Percentiles rank a stretch among this genome's conserved stretches.
Evolutionary conservation across 2,797 vertebrate species (phyloP).

Genomic region (Champsocephalus gunnari): DNA sequence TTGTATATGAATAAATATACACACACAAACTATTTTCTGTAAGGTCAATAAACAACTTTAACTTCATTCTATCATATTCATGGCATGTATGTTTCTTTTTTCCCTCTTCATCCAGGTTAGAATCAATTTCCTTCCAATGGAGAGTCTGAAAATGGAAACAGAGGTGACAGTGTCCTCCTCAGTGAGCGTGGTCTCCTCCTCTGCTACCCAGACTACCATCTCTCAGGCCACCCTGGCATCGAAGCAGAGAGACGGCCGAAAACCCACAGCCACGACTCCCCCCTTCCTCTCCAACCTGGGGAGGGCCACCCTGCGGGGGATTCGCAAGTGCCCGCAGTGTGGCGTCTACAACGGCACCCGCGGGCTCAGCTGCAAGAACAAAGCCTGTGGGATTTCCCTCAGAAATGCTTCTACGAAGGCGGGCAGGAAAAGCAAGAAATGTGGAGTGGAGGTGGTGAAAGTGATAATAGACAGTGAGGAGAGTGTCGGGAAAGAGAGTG

Average conservation of each 20-base stretch:
- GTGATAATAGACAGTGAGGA: conserved; percentile 85
- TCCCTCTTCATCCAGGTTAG: conserved; percentile 14
- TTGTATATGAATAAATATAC: no score
- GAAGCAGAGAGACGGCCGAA: conserved; percentile 77
- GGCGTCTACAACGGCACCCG: conserved; percentile 95
- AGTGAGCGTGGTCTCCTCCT: conserved; percentile 7
- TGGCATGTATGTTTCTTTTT: background rate
- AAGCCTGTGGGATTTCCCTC: conserved; percentile 91
- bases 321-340: conserved; percentile 92
- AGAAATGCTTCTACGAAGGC: conserved; percentile 80
- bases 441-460: conserved; percentile 85
- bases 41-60: no score
- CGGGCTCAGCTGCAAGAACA: conserved; percentile 96
- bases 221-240: conserved; percentile 47
- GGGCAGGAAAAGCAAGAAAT: conserved; percentile 75
- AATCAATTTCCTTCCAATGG: background rate
- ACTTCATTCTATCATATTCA: no score
- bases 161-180: conserved; percentile 58
- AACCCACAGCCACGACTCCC: conserved; percentile 76
- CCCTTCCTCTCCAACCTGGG: conserved; percentile 93
- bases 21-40: no score
- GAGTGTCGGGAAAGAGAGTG: conserved; percentile 55
- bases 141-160: conserved; percentile 60
- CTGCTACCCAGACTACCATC: conserved; percentile 24
- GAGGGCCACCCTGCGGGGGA: conserved; percentile 91